These are phyloP conservation scores for Romanomermis culicivorax DNA, from an alignment of 2,888 invertebrate species.

Conservation along the genomic window DNA sequence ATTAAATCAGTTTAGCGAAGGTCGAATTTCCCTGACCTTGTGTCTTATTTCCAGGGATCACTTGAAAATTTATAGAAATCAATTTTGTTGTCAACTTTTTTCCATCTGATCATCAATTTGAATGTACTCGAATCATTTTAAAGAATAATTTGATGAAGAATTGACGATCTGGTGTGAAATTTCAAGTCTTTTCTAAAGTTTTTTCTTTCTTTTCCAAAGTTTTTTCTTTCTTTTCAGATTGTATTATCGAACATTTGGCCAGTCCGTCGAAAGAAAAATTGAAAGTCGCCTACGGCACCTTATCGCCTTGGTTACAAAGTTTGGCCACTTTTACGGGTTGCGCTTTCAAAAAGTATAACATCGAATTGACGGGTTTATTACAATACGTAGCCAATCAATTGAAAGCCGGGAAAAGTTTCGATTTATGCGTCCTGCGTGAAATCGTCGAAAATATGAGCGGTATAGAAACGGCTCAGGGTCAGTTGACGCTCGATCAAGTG, in stretches of 20 bases:
- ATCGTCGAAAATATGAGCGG: conserved; percentile 99
- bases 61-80: no score
- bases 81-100: no score
- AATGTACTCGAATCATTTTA: no score
- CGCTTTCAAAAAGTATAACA: conserved; percentile 85
- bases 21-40: no score
- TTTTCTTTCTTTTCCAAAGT: no score
- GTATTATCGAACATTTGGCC: conserved; percentile 73
- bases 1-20: no score
- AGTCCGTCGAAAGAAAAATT: conserved; percentile 46
- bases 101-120: no score
- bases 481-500: conserved; percentile 78
- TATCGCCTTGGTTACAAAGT: conserved; percentile 39
- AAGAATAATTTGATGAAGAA: no score
- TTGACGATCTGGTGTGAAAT: no score
- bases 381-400: conserved; percentile 93
- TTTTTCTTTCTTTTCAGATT: conserved; percentile 35
- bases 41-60: no score
- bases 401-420: conserved; percentile 76
- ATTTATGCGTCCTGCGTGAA: conserved; percentile 65
- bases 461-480: conserved; percentile 78
- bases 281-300: conserved; percentile 68
- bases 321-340: conserved; percentile 84
- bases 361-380: conserved; percentile 76
- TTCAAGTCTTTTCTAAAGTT: no score